Percentiles rank a stretch among this genome's conserved stretches.
Conservation (phyloP, 2,797 vertebrate genomes). For the Gymnothorax javanicus region DNA sequence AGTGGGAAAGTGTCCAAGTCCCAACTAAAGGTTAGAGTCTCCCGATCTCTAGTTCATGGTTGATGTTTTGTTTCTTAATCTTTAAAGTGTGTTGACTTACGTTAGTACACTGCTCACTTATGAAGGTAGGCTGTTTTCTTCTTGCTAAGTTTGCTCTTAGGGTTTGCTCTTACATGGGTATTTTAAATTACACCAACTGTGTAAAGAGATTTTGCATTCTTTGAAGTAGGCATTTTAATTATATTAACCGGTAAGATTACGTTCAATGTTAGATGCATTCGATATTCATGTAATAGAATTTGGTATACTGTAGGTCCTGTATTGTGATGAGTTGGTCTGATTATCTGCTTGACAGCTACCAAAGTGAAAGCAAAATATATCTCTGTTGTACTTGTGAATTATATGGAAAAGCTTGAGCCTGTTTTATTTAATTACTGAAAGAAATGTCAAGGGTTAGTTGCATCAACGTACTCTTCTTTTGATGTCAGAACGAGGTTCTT, state of each 20-base stretch:
- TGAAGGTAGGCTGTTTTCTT: not conserved
- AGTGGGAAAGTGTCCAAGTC: slow-evolving; percentile 97
- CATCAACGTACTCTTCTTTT: not conserved
- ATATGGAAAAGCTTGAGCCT: not conserved
- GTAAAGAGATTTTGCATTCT: not conserved
- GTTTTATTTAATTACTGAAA: not conserved
- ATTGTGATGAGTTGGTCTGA: not conserved
- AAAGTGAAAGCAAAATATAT: not conserved
- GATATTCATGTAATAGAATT: not conserved
- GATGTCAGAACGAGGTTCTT: not conserved
- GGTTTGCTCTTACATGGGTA: not conserved
- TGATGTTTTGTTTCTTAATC: not conserved
- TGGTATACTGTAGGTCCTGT: not conserved
- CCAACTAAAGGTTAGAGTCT: slow-evolving; percentile 86
- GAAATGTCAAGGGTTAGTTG: not conserved
- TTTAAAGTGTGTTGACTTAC: not conserved
- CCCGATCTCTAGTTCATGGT: not conserved
- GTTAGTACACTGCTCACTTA: not conserved
- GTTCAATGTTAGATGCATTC: not conserved
- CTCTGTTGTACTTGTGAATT: not conserved
- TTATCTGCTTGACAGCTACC: not conserved
- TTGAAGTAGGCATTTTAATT: not conserved
- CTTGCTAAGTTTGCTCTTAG: not conserved
- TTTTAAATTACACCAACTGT: not conserved
- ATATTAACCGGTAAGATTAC: not conserved